A percentile compares a stretch with the other conserved stretches of the same genome.
These are phyloP conservation scores for Acleris cristana DNA, from an alignment of 2,888 invertebrate species.

Conservation along the genomic window DNA sequence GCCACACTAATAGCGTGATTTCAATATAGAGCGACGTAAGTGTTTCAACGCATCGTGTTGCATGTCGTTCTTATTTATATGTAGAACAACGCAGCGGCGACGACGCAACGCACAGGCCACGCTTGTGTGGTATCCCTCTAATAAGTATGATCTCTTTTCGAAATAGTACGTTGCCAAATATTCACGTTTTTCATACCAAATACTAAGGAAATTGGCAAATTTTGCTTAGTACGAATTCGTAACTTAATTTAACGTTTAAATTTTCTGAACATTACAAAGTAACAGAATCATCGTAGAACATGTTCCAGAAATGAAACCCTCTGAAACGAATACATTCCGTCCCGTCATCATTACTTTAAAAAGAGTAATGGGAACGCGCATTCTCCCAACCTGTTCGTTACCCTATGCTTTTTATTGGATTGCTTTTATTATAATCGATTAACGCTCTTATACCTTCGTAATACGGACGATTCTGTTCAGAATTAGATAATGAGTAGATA, in stretches of 20 bases:
- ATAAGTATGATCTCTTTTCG: too few relatives aligned
- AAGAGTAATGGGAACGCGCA: constrained; percentile 18
- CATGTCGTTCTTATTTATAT: too few relatives aligned
- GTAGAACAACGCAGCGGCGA: too few relatives aligned
- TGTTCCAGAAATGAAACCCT: not conserved
- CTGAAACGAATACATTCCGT: not conserved
- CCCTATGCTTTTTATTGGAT: constrained; percentile 50
- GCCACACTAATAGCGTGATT: not conserved
- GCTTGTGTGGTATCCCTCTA: too few relatives aligned
- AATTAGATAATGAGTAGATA: constrained; percentile 31
- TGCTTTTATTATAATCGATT: constrained; percentile 43
- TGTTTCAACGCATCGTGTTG: too few relatives aligned
- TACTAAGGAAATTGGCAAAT: too few relatives aligned
- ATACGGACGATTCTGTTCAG: constrained; percentile 44
- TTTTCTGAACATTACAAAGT: not conserved
- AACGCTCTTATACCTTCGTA: constrained; percentile 41
- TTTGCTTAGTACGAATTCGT: too few relatives aligned
- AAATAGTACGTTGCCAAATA: too few relatives aligned
- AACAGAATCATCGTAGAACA: not conserved
- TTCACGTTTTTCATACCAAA: too few relatives aligned
- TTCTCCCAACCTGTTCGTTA: constrained; percentile 52
- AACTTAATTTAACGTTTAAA: too few relatives aligned
- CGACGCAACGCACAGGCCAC: too few relatives aligned
- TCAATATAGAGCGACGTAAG: too few relatives aligned
- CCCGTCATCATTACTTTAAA: not conserved